Percentiles rank a stretch among this genome's conserved stretches.
These are phyloP conservation scores for Morone saxatilis DNA, from an alignment of 2,113 vertebrate genomes.

Conservation along the genomic window DNA sequence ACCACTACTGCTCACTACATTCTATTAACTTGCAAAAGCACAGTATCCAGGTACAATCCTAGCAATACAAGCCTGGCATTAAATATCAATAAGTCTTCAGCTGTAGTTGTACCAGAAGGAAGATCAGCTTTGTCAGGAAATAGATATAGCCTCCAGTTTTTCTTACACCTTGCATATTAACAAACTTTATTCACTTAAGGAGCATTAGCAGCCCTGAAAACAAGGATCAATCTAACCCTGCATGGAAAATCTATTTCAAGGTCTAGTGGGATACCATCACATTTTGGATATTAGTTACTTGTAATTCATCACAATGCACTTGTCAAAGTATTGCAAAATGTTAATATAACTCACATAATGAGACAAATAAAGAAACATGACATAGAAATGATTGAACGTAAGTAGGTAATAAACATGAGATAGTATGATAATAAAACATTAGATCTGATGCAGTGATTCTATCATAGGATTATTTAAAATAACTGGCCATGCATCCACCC, in stretches of 20 bases:
- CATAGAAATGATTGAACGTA: background rate
- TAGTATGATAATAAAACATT: background rate
- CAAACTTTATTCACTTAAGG: constrained; percentile 24
- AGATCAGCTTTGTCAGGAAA: constrained; percentile 33
- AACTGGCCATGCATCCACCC: background rate
- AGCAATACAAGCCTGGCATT: no score
- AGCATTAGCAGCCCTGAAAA: constrained; percentile 17
- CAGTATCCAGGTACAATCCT: background rate
- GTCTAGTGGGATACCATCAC: constrained; percentile 13
- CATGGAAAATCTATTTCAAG: constrained; percentile 51
- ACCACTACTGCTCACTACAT: background rate
- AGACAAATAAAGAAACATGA: background rate
- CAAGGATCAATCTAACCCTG: constrained; percentile 31
- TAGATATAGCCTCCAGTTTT: constrained; percentile 5
- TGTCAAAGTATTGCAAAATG: background rate
- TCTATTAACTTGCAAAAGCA: background rate
- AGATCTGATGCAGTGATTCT: no score
- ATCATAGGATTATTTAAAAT: background rate
- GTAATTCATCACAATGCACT: background rate
- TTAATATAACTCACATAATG: background rate
- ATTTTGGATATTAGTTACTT: background rate
- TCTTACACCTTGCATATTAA: constrained; percentile 42
- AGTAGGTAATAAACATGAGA: background rate
- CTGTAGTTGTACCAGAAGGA: constrained; percentile 14
- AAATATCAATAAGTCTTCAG: constrained; percentile 4